Evolutionary conservation across 2,797 vertebrate species (phyloP).

Genomic region (Rhynchonycteris naso): DNA sequence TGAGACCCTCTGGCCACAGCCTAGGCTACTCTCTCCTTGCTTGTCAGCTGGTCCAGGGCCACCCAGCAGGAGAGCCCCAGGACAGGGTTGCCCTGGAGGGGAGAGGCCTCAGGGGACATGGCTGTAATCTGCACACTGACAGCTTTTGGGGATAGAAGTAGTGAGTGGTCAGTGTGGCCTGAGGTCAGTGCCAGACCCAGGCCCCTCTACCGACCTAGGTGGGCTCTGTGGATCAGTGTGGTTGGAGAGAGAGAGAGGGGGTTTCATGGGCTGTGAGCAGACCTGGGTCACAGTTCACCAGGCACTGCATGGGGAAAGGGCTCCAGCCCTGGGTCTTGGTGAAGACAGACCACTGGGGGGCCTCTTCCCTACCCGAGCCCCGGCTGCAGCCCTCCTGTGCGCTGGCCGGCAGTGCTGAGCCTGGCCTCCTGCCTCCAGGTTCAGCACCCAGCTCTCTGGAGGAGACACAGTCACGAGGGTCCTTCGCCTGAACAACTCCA

Average conservation of each 20-base stretch:
- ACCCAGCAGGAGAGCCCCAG: not conserved
- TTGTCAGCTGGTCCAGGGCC: not conserved
- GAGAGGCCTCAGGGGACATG: not conserved
- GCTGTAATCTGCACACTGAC: not conserved
- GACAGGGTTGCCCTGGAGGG: not conserved
- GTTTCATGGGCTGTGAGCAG: not conserved
- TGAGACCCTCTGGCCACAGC: not conserved
- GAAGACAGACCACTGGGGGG: not conserved
- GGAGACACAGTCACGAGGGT: constrained; percentile 89
- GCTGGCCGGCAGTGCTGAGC: not conserved
- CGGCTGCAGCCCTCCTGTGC: fast-evolving
- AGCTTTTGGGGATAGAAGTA: not conserved
- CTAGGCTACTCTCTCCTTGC: not conserved
- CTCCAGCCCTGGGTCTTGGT: not conserved
- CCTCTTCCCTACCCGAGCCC: not conserved
- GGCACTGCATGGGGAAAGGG: not conserved
- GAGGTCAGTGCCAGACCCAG: not conserved
- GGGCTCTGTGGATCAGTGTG: not conserved
- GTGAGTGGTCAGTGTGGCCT: not conserved
- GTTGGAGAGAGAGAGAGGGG: too few species aligned
- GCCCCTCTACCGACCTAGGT: not conserved
- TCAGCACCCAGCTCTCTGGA: constrained; percentile 93
- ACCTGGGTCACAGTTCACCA: not conserved
- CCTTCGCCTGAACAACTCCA: constrained; percentile 92
- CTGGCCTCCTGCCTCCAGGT: constrained; percentile 84